These are phyloP conservation scores for Pterocles gutturalis DNA, from an alignment of 2,113 vertebrate species.

Conservation along the genomic window DNA sequence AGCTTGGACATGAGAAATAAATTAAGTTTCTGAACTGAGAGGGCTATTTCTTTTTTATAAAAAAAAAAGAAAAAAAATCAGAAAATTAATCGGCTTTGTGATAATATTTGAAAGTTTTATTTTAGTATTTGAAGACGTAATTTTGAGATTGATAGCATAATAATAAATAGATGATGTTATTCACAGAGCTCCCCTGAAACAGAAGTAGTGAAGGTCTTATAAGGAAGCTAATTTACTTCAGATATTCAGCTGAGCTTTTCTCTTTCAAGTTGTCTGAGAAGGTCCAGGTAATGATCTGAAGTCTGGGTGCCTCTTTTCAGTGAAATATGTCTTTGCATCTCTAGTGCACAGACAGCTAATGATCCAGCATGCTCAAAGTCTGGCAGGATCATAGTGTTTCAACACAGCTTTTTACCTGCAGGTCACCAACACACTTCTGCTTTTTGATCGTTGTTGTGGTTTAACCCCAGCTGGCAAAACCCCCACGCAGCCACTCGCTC, in stretches of 20 bases:
- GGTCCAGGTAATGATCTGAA: not conserved
- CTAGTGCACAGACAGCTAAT: not conserved
- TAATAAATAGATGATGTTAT: not conserved
- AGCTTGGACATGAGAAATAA: not conserved
- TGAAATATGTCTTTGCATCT: not conserved
- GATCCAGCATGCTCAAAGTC: not conserved
- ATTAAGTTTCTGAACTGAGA: not conserved
- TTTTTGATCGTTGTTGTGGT: not conserved
- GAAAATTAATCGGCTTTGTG: not conserved
- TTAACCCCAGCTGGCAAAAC: no score
- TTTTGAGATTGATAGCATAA: not conserved
- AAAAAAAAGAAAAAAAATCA: not conserved
- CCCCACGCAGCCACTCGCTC: no score
- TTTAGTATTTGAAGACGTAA: not conserved
- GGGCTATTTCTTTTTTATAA: not conserved
- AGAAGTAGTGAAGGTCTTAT: not conserved
- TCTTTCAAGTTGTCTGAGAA: not conserved
- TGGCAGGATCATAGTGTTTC: not conserved
- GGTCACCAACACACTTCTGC: not conserved
- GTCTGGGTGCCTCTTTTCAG: not conserved
- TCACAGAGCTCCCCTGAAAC: not conserved
- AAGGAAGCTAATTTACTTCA: not conserved
- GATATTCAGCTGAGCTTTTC: not conserved
- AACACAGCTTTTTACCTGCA: accelerated
- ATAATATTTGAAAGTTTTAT: not conserved